Conservation (phyloP, 2,113 vertebrate species). For the Hippocampus comes region DNA sequence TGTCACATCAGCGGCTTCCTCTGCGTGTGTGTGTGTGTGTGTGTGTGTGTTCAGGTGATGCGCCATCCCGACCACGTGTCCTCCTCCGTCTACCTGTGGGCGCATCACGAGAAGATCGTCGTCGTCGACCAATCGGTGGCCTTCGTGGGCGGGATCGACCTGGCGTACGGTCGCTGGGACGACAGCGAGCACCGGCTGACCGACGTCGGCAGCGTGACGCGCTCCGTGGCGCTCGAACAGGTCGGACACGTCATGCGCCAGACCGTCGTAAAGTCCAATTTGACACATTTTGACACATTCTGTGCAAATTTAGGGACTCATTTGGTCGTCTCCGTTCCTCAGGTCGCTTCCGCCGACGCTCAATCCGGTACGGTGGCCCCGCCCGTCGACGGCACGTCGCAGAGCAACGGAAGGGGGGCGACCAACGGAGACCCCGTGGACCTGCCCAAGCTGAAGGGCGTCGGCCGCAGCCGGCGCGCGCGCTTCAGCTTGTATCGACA, state of each 20-base stretch:
- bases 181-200: slow-evolving; percentile 88
- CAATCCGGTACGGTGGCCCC: slow-evolving; percentile 27
- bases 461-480: slow-evolving; percentile 76
- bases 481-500: slow-evolving; percentile 87
- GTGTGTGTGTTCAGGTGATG: slow-evolving; percentile 80
- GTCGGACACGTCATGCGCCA: slow-evolving; percentile 28
- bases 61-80: slow-evolving; percentile 94
- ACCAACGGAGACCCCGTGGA: slow-evolving; percentile 59
- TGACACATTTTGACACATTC: too few species aligned
- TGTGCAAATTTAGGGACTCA: too few species aligned
- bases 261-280: too few species aligned
- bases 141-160: slow-evolving; percentile 89
- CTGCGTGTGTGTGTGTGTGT: not conserved
- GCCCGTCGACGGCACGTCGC: slow-evolving; percentile 16
- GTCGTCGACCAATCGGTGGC: slow-evolving; percentile 87
- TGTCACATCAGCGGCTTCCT: not conserved
- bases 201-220: slow-evolving; percentile 87
- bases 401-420: slow-evolving; percentile 45
- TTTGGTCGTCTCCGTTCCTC: not conserved
- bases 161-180: slow-evolving; percentile 93
- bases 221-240: slow-evolving; percentile 68
- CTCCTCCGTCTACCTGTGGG: slow-evolving; percentile 90
- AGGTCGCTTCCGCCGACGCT: slow-evolving; percentile 31
- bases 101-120: slow-evolving; percentile 90
- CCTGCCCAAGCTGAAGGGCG: slow-evolving; percentile 81